A percentile compares a stretch with the other conserved stretches of the same genome.
phyloP scores from a whole-genome alignment of 2,797 vertebrate genomes.

The Huso huso region DNA sequence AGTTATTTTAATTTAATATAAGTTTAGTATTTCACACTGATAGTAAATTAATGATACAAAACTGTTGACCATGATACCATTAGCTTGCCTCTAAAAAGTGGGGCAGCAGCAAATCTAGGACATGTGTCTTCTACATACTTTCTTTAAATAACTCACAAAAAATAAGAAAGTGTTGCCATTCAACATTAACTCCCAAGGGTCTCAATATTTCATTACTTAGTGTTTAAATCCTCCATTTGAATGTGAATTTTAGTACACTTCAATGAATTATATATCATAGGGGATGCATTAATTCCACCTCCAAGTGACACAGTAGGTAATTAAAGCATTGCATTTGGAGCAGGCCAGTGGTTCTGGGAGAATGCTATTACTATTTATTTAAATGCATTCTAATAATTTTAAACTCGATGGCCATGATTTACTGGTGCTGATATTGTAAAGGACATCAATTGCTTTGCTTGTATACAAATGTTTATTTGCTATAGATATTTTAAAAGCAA shows the following conservation, averaged over 20 bases:
- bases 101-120: background rate
- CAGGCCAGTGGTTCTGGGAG: background rate
- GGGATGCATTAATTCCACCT: background rate
- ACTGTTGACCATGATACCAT: too few species aligned
- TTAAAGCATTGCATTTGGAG: too few species aligned
- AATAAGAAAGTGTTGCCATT: too few species aligned
- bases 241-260: background rate
- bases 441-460: constrained; percentile 62
- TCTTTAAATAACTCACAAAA: background rate
- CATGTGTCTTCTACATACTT: background rate
- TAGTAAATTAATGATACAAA: too few species aligned
- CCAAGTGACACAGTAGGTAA: background rate
- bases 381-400: constrained; percentile 10
- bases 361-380: constrained; percentile 1
- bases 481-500: constrained; percentile 68
- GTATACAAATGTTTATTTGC: constrained; percentile 75
- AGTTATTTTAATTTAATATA: too few species aligned
- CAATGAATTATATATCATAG: background rate
- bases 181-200: too few species aligned
- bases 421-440: constrained; percentile 45
- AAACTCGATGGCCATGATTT: constrained; percentile 44
- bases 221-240: background rate
- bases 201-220: background rate
- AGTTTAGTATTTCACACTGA: too few species aligned
- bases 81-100: background rate